Evolutionary conservation across 2,888 invertebrate species (phyloP), one percentile per base, ranked within the genome.

Genomic region (Fabriciana adippe): DNA sequence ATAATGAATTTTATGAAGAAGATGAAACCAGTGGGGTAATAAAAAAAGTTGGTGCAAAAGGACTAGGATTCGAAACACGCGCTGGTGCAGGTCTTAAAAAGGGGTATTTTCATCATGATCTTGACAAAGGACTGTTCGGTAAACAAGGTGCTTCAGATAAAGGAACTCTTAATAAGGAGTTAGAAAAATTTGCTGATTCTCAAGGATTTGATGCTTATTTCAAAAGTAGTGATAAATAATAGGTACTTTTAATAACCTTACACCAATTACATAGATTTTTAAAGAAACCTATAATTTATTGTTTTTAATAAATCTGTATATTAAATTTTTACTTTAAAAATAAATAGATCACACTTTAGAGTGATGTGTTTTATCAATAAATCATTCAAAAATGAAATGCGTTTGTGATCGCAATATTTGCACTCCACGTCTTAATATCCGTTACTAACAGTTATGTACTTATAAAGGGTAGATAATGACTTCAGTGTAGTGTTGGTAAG

Each of bases 1-100:
- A 94, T 66, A 93, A 93, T 76, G 85, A 92, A 68, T 94, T 94
- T 82, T 94, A 93, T 75, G 94, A 94, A 78, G 93, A 94, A 64
- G 89, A 92, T 68, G 92, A 93, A 81, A 89, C 90, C 11, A 93
- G 86, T 71, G 94, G 93, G 4, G 85, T 87, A 26, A 85, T 93
- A 15, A 90, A 90, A 54, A 93, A 92, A 79, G 84, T 90, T 73
- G 93, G 93, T 0, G 90, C 89, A 3, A 93, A 93, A 76, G 89
- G 88, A n/a, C 76, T 85, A 41, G 91, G 92, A 0, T 88, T 89
- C 55, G 82, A 86, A 69, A 74, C 90, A 16, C 87, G 85, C 15
- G 87, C 89, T 71, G 94, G 93, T 4, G 87, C 86, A 0, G 88
- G 80, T 4, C 82, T 83, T 50, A 84, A 90, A 48, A 89, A 90